These are phyloP conservation scores for Notothenia coriiceps DNA, from an alignment of 2,113 vertebrate species.

Conservation along the genomic window DNA sequence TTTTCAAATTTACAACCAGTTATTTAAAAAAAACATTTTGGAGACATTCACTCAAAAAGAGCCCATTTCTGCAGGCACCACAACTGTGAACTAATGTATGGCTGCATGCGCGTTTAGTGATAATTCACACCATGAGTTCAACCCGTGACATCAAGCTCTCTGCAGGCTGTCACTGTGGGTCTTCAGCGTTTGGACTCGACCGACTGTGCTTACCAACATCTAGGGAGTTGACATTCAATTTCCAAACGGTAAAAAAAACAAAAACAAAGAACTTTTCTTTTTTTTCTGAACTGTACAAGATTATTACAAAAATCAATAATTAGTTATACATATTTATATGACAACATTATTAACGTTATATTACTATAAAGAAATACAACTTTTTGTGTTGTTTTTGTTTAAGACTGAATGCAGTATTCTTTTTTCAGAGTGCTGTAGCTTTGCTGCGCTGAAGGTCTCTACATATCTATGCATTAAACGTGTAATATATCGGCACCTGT, in stretches of 20 bases:
- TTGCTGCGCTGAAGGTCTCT: constrained; percentile 26
- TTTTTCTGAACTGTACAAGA: constrained; percentile 82
- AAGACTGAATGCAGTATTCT: constrained; percentile 78
- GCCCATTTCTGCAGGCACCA: neutral
- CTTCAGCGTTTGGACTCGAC: constrained; percentile 62
- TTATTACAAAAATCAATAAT: constrained; percentile 81
- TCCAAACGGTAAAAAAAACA: constrained; percentile 75
- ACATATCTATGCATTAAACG: constrained; percentile 21
- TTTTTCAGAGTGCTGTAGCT: constrained; percentile 55
- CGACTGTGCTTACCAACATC: constrained; percentile 78
- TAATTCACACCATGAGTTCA: neutral
- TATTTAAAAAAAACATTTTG: neutral
- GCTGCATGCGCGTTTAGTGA: neutral
- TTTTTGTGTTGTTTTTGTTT: constrained; percentile 43
- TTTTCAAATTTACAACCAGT: neutral
- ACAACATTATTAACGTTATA: constrained; percentile 78
- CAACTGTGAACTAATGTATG: neutral
- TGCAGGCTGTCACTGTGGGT: constrained; percentile 43
- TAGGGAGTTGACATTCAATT: constrained; percentile 74
- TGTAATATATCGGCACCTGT: neutral
- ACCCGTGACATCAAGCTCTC: neutral
- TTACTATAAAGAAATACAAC: constrained; percentile 78
- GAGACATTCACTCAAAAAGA: neutral
- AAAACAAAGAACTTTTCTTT: constrained; percentile 62
- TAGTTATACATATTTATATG: constrained; percentile 84